A percentile compares a stretch with the other conserved stretches of the same genome.
Conservation (phyloP, 2,797 vertebrate species). For the Lutjanus campechanus region DNA sequence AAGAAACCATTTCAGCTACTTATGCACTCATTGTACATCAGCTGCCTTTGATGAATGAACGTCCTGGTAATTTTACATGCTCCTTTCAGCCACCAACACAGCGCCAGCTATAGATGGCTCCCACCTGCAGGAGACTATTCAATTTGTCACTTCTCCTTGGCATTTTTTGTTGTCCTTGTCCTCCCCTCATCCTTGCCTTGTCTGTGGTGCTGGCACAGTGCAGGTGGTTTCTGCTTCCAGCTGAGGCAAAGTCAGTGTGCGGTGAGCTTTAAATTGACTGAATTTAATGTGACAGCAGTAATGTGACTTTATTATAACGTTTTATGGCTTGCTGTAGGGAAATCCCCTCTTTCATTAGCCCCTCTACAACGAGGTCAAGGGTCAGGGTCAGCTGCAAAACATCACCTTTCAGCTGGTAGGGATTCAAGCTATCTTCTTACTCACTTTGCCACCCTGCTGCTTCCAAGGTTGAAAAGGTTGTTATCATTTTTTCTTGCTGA, state of each 20-base stretch:
- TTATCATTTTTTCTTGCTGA: slow-evolving; percentile 8
- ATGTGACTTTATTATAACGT: slow-evolving; percentile 17
- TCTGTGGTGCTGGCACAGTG: slow-evolving; percentile 33
- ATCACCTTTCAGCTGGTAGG: slow-evolving; percentile 1
- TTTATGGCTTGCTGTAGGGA: slow-evolving; percentile 26
- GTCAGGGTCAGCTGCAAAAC: slow-evolving; percentile 50
- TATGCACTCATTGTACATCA: slow-evolving; percentile 21
- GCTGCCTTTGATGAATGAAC: slow-evolving; percentile 52
- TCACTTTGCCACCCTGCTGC: slow-evolving; percentile 10
- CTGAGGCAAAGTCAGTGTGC: slow-evolving; percentile 26
- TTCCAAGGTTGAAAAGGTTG: background rate
- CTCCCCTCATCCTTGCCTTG: slow-evolving; percentile 23
- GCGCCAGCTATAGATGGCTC: slow-evolving; percentile 16
- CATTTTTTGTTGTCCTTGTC: slow-evolving; percentile 29
- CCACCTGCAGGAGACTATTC: slow-evolving; percentile 64
- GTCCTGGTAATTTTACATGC: slow-evolving; percentile 41
- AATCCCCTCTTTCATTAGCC: slow-evolving; percentile 4
- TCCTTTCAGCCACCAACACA: slow-evolving; percentile 33
- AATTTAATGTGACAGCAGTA: slow-evolving; percentile 21
- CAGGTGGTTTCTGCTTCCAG: slow-evolving; percentile 53
- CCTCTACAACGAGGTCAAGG: slow-evolving; percentile 27
- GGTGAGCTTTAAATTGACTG: background rate
- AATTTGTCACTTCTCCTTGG: slow-evolving; percentile 54
- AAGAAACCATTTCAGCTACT: slow-evolving; percentile 37
- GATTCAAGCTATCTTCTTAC: slow-evolving; percentile 18